Evolutionary conservation across 92 coral and sea anemone genomes (phyloP), one percentile per base, ranked within the genome.

Genomic region (Meandrina meandrites): DNA sequence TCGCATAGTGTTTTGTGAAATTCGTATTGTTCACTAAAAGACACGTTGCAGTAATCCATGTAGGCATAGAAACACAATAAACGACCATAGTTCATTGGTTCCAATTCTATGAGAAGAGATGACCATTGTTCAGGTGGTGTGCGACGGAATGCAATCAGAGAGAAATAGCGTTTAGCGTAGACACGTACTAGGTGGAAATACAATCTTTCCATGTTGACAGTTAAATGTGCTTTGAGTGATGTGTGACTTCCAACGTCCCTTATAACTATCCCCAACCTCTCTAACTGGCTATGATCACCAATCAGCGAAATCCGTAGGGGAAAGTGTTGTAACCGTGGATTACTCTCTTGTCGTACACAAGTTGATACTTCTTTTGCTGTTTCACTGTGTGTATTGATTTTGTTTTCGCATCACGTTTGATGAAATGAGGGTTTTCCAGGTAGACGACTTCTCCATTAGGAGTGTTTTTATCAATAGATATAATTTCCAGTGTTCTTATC

Each of bases 221-320:
- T 12, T 34, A 22, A 16, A 35, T 16, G n/a, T 34, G 40, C 1
- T 34, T 34, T 34, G 45, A 36, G 48, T 50, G 3, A 1, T 1
- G 22, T 5, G 34, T 72, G 34, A 6, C 57, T 35, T 40, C 35
- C 54, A 75, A 75, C 35, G 5, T 47, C 18, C 8, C 57, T 75
- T 75, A 40, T 42, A 40, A 30, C 18, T 31, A 45, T 45, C 57
- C 79, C 76, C n/a, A n/a, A n/a, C n/a, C n/a, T n/a, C n/a, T n/a
- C n/a, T n/a, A 3, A 76, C 18, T 35, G 9, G 9, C 57, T 10
- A 30, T 36, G 3, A 1, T 31, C 21, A 47, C 66, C 5, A 32
- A 14, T 80, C 36, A 80, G 34, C 56, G 73, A 37, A 50, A 91
- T 7, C 94, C 94, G 66, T 84, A 84, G 13, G 91, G 89, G 1